phyloP scores from a whole-genome alignment of 2,113 vertebrate species.

The Dromiciops gliroides region DNA sequence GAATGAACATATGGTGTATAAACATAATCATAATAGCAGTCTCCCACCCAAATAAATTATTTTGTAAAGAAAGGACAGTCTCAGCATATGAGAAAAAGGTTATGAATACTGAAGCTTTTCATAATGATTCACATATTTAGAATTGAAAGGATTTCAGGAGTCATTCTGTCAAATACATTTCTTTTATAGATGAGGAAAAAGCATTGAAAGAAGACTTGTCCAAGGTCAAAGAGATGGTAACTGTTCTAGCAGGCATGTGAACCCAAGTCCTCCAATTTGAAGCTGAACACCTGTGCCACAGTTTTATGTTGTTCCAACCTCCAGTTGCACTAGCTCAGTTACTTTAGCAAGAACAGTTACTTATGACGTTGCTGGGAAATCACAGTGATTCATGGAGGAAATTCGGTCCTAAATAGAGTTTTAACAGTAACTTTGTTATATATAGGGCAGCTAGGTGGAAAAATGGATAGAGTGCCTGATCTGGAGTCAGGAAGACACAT shows the following conservation, averaged over 20 bases:
- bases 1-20: background rate
- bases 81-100: background rate
- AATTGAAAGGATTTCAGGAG: background rate
- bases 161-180: background rate
- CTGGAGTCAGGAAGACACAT: background rate
- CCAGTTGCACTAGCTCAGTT: background rate
- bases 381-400: background rate
- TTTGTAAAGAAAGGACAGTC: background rate
- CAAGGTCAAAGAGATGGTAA: background rate
- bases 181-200: background rate
- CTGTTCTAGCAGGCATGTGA: background rate
- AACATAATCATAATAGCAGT: background rate
- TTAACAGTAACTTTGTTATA: background rate
- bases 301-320: background rate
- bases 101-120: background rate
- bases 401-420: background rate
- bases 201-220: background rate
- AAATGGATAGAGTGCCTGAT: background rate
- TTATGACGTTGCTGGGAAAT: background rate
- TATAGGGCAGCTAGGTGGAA: background rate
- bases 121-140: background rate
- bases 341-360: background rate
- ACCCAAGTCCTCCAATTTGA: background rate
- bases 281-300: background rate
- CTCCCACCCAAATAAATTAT: background rate